phyloP scores from a whole-genome alignment of 2,113 vertebrate species.

The Engraulis encrasicolus region DNA sequence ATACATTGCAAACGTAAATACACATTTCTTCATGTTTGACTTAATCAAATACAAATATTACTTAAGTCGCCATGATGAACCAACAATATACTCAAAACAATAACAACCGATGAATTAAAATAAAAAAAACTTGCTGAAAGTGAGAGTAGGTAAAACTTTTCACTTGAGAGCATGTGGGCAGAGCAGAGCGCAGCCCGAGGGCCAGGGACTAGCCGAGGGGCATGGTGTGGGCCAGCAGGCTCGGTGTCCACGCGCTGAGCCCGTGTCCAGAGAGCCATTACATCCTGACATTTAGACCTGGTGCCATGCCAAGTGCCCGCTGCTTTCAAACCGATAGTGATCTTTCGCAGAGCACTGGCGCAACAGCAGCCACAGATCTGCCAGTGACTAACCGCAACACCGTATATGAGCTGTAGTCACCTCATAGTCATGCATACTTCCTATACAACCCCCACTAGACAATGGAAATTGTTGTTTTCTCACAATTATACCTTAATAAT shows the following conservation, averaged over 20 bases:
- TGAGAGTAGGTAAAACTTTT: slow-evolving; percentile 63
- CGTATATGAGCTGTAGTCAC: neutral
- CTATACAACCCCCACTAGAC: neutral
- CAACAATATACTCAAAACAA: neutral
- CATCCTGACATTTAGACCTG: slow-evolving; percentile 79
- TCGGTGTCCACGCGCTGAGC: slow-evolving; percentile 70
- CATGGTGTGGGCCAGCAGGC: slow-evolving; percentile 75
- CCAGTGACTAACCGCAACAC: neutral
- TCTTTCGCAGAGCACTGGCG: slow-evolving; percentile 66
- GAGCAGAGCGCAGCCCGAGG: slow-evolving; percentile 67
- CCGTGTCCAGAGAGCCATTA: slow-evolving; percentile 78
- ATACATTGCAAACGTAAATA: neutral
- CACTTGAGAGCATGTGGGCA: slow-evolving; percentile 35
- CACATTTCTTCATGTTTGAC: neutral
- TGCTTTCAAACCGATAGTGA: slow-evolving; percentile 78
- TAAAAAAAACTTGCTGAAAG: slow-evolving; percentile 25
- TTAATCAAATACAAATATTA: neutral
- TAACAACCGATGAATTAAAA: neutral
- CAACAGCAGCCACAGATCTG: slow-evolving; percentile 9
- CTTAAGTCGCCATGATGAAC: neutral
- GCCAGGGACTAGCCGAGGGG: slow-evolving; percentile 74
- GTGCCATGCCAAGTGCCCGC: slow-evolving; percentile 78
- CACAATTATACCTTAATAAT: neutral
- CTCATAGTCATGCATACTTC: neutral
- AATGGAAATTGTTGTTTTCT: neutral